Evolutionary conservation across 2,113 vertebrate species (phyloP).

Genomic region (Lampris incognitus): DNA sequence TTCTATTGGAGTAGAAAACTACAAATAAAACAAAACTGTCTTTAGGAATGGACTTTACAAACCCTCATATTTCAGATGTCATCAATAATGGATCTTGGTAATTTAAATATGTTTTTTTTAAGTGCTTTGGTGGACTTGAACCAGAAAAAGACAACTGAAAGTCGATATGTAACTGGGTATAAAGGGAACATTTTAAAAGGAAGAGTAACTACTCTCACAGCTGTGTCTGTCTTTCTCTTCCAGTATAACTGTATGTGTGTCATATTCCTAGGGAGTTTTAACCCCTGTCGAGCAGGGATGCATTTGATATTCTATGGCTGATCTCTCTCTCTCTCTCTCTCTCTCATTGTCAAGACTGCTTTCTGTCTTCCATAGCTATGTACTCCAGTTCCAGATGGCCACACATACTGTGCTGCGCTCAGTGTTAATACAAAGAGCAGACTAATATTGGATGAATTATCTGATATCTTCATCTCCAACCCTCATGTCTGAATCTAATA

Average conservation of each 20-base stretch:
- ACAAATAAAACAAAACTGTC: too few species aligned
- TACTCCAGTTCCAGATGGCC: slow-evolving; percentile 26
- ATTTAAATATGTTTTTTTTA: neutral
- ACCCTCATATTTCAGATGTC: neutral
- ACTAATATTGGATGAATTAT: slow-evolving; percentile 12
- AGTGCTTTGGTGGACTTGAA: neutral
- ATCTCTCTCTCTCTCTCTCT: neutral
- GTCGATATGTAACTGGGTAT: neutral
- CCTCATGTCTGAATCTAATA: slow-evolving; percentile 19
- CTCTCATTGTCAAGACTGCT: slow-evolving; percentile 36
- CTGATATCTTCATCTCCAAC: slow-evolving; percentile 8
- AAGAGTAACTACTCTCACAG: neutral
- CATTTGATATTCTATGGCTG: slow-evolving; percentile 31
- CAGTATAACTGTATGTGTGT: neutral
- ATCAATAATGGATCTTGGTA: slow-evolving; percentile 7
- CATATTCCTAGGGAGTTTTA: slow-evolving; percentile 19
- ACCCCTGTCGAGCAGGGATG: slow-evolving; percentile 26
- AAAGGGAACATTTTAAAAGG: neutral
- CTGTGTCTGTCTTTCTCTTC: neutral
- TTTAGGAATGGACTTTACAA: neutral
- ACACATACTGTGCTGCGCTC: neutral
- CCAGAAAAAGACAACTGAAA: neutral
- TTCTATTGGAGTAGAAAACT: too few species aligned
- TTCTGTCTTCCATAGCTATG: slow-evolving; percentile 49
- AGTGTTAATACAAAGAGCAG: slow-evolving; percentile 4